Evolutionary conservation across 2,797 vertebrate genomes (phyloP).

Genomic region (Takifugu ocellatus): DNA sequence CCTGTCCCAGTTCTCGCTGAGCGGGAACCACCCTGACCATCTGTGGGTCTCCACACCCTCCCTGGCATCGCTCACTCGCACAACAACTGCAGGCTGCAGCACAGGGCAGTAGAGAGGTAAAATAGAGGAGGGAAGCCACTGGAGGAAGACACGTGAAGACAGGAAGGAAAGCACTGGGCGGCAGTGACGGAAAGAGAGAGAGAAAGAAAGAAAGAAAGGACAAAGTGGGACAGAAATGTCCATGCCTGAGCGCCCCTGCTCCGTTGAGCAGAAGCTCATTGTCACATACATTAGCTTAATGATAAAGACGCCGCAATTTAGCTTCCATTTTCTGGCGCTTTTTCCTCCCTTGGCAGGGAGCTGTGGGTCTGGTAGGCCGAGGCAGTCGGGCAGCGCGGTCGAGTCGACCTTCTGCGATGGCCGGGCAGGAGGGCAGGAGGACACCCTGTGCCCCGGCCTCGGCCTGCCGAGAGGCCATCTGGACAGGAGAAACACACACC

Average conservation of each 20-base stretch:
- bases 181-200: too few relatives aligned
- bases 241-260: neutral
- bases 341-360: constrained; percentile 44
- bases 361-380: constrained; percentile 48
- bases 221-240: neutral
- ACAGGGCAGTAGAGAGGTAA: neutral
- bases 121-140: neutral
- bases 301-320: constrained; percentile 29
- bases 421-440: constrained; percentile 75
- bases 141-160: neutral
- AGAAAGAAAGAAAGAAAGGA: too few relatives aligned
- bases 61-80: constrained; percentile 61
- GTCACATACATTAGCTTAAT: constrained; percentile 34
- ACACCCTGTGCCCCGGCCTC: constrained; percentile 70
- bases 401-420: constrained; percentile 77
- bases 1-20: constrained; percentile 74
- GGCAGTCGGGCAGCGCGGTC: constrained; percentile 65
- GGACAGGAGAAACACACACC: constrained; percentile 79
- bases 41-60: constrained; percentile 78
- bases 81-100: neutral
- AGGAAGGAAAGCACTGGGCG: neutral
- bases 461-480: constrained; percentile 80
- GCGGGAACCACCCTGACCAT: constrained; percentile 82
- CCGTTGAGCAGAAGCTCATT: constrained; percentile 27
- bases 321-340: constrained; percentile 40